Conservation (phyloP, 2,113 vertebrate genomes). For the Syngnathus typhle region DNA sequence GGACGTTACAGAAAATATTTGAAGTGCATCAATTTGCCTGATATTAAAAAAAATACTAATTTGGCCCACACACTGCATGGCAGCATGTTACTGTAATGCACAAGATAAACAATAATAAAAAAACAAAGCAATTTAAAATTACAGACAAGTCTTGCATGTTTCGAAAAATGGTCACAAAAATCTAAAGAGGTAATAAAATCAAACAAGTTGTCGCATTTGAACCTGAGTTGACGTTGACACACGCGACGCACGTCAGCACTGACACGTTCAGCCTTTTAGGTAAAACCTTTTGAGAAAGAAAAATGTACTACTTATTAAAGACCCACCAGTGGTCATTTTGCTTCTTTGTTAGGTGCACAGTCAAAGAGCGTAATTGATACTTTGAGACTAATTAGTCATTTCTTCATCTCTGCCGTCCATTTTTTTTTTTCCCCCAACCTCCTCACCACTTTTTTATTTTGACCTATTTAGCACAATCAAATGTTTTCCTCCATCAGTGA, state of each 20-base stretch:
- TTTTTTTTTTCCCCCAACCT: not conserved
- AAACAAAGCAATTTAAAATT: too few species aligned
- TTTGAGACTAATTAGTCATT: constrained; percentile 2
- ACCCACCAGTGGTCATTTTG: not conserved
- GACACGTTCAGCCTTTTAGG: not conserved
- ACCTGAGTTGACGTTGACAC: not conserved
- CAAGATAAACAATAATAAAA: too few species aligned
- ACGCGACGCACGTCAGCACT: not conserved
- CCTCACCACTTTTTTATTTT: not conserved
- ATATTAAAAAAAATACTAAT: too few species aligned
- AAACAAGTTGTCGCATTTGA: not conserved
- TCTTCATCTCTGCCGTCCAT: not conserved
- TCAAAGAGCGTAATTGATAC: not conserved
- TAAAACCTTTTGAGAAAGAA: not conserved
- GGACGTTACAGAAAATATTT: too few species aligned
- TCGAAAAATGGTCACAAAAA: not conserved
- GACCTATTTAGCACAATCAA: too few species aligned
- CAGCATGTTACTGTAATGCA: too few species aligned
- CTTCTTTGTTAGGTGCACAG: not conserved
- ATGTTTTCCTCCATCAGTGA: not conserved
- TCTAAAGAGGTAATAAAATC: not conserved
- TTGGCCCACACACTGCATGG: too few species aligned
- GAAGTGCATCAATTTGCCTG: too few species aligned
- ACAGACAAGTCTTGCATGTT: not conserved
- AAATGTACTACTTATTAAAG: not conserved